Conservation (phyloP, 53 echinoderm and acorn worm species). For the Mesocentrotus franciscanus region DNA sequence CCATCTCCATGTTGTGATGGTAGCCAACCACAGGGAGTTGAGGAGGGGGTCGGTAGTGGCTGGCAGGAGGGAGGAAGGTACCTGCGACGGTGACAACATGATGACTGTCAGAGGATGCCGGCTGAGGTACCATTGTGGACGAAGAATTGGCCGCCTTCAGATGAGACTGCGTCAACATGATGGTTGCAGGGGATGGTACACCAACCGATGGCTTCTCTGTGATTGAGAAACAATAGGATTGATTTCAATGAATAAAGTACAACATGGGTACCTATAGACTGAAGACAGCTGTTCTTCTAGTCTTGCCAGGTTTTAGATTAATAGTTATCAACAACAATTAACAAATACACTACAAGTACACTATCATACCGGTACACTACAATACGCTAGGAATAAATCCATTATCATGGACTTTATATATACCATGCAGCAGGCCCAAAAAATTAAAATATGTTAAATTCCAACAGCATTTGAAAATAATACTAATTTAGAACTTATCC, state of each 20-base stretch:
- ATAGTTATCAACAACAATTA: too few relatives aligned
- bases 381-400: too few relatives aligned
- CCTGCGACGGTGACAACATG: conserved; percentile 91
- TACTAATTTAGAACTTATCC: too few relatives aligned
- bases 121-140: neutral
- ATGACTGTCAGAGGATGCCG: conserved; percentile 62
- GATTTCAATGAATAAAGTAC: neutral
- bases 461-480: too few relatives aligned
- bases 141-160: conserved; percentile 31
- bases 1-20: conserved; percentile 58
- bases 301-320: too few relatives aligned
- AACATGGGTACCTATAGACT: too few relatives aligned
- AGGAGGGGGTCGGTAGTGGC: conserved; percentile 73
- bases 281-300: too few relatives aligned
- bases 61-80: conserved; percentile 89
- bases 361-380: too few relatives aligned
- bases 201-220: conserved; percentile 36
- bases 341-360: too few relatives aligned
- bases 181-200: neutral
- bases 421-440: too few relatives aligned
- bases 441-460: too few relatives aligned
- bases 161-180: conserved; percentile 52
- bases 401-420: too few relatives aligned
- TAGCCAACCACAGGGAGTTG: conserved; percentile 38
- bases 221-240: neutral